Evolutionary conservation across 2,888 invertebrate genomes (phyloP).

Genomic region (Lasioglossum marginatum): DNA sequence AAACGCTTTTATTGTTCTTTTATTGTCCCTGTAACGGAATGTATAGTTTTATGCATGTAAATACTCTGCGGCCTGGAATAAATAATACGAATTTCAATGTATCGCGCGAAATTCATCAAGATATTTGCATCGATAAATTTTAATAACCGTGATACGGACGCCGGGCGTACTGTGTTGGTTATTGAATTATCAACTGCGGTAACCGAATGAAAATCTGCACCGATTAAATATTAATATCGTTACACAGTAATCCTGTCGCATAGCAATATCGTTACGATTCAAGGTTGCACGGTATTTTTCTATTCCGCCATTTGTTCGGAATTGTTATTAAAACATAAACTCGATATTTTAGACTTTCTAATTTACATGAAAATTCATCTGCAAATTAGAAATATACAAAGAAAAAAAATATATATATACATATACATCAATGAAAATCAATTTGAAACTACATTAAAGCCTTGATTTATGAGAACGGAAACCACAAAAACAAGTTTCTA

Average conservation of each 20-base stretch:
- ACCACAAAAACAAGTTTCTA: neutral
- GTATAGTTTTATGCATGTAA: neutral
- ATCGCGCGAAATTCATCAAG: neutral
- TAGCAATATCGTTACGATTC: neutral
- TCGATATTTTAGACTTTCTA: neutral
- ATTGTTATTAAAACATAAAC: neutral
- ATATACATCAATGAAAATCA: no score
- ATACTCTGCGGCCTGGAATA: neutral
- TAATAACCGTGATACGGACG: neutral
- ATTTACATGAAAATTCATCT: neutral
- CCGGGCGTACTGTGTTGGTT: neutral
- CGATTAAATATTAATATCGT: neutral
- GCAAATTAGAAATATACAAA: no score
- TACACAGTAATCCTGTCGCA: neutral
- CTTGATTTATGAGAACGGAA: no score
- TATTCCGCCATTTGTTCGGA: neutral
- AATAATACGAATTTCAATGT: neutral
- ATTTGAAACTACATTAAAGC: no score
- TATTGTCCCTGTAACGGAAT: neutral
- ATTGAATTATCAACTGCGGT: neutral
- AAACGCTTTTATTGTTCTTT: neutral
- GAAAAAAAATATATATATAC: no score
- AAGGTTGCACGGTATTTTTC: neutral
- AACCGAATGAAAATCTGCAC: neutral
- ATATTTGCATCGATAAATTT: neutral